Percentiles rank a stretch among this genome's conserved stretches.
Evolutionary conservation across 2,113 vertebrate genomes (phyloP).

Genomic region (Carettochelys insculpta): DNA sequence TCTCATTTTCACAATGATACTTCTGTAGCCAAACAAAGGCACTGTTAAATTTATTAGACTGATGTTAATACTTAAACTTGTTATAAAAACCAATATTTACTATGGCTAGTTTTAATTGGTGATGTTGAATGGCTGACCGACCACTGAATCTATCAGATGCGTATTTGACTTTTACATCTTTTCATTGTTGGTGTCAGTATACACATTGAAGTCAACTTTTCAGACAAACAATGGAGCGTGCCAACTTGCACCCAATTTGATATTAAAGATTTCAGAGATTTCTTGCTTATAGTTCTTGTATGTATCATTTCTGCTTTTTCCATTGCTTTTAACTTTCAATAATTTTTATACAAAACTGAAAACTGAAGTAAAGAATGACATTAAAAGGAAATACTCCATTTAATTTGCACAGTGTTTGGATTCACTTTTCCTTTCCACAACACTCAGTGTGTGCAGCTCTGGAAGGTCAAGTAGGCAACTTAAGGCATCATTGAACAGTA

Average conservation of each 20-base stretch:
- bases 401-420: not conserved
- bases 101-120: not conserved
- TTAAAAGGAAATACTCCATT: not conserved
- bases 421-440: not conserved
- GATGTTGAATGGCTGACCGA: not conserved
- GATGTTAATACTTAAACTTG: not conserved
- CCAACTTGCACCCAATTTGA: not conserved
- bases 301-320: not conserved
- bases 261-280: not conserved
- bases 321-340: not conserved
- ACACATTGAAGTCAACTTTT: too few relatives aligned
- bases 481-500: not conserved
- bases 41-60: not conserved
- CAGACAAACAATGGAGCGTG: not conserved
- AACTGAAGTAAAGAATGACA: not conserved
- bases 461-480: not conserved
- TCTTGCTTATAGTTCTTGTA: not conserved
- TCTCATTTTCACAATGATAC: not conserved
- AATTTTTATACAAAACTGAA: not conserved
- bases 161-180: not conserved
- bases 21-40: not conserved
- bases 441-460: not conserved
- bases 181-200: too few relatives aligned
- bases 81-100: not conserved
- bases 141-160: not conserved